A percentile compares a stretch with the other conserved stretches of the same genome.
These are phyloP conservation scores for Brachionus sp. DNA, from an alignment of 1,140 invertebrate species.

Conservation along the genomic window DNA sequence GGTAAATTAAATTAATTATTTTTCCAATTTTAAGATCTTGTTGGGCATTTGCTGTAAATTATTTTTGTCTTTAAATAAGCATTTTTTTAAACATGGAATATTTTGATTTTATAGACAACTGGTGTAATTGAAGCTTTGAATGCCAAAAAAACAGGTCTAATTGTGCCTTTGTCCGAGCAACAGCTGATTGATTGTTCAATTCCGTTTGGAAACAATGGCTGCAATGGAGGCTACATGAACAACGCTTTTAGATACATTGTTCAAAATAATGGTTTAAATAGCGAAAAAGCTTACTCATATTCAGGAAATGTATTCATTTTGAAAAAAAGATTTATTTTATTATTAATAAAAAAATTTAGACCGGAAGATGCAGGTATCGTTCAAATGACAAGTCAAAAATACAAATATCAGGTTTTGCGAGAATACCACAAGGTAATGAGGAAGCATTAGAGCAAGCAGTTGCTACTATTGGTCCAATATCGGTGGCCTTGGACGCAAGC, in stretches of 20 bases:
- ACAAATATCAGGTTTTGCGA: constrained; percentile 48
- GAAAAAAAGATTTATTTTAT: neutral
- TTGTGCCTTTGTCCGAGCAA: constrained; percentile 67
- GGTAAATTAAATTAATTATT: neutral
- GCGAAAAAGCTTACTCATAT: constrained; percentile 24
- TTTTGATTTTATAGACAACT: neutral
- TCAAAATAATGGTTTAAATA: constrained; percentile 49
- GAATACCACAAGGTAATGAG: constrained; percentile 50
- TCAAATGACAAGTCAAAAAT: constrained; percentile 13
- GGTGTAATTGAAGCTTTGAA: constrained; percentile 24
- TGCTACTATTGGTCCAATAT: constrained; percentile 75
- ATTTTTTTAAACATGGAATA: neutral
- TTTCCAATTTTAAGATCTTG: neutral
- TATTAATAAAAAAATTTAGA: neutral
- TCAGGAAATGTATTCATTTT: neutral
- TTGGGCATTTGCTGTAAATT: constrained; percentile 1
- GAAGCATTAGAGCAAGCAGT: constrained; percentile 60
- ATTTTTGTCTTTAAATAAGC: neutral
- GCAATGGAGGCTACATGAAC: constrained; percentile 51
- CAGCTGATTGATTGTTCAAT: constrained; percentile 89
- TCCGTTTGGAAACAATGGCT: constrained; percentile 50
- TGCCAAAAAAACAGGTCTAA: neutral
- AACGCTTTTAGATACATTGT: constrained; percentile 55
- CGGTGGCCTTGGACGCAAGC: constrained; percentile 80
- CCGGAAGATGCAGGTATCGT: constrained; percentile 48